Conservation (phyloP, 2,888 invertebrate genomes). For the Leptinotarsa haldemani region DNA sequence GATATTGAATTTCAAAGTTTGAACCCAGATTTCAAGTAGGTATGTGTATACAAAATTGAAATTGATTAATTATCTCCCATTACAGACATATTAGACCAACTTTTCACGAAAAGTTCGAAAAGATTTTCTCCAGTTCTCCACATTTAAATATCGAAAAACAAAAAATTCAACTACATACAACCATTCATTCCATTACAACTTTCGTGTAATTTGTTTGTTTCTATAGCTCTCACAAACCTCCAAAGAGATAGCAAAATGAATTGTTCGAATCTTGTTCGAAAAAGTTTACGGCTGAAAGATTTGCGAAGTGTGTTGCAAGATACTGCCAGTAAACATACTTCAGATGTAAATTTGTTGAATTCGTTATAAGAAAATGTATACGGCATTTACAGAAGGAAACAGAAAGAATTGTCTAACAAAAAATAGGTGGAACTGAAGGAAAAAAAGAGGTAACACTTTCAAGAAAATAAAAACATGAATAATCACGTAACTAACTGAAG, state of each 20-base stretch:
- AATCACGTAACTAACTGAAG: no score
- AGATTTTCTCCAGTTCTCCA: background rate
- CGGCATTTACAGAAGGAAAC: background rate
- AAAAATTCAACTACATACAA: background rate
- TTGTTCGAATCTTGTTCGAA: slow-evolving; percentile 18
- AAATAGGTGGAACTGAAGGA: no score
- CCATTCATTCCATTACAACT: slow-evolving; percentile 4
- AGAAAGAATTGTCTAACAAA: no score
- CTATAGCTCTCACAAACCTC: background rate
- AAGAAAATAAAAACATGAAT: no score
- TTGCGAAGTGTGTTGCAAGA: slow-evolving; percentile 12
- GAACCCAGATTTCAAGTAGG: no score
- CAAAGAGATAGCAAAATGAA: background rate
- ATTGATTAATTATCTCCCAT: no score
- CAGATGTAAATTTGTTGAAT: slow-evolving; percentile 3
- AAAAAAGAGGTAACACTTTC: no score
- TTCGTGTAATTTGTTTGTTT: background rate
- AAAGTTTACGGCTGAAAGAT: slow-evolving; percentile 12
- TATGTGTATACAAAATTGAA: no score
- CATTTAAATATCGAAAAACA: background rate
- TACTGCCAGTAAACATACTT: slow-evolving; percentile 10
- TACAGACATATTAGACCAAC: no score
- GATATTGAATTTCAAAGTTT: no score
- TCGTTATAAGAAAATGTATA: slow-evolving; percentile 4
- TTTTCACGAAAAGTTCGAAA: no score